Conservation (phyloP, 2,797 vertebrate species). For the Hypotaenidia philippensis region DNA sequence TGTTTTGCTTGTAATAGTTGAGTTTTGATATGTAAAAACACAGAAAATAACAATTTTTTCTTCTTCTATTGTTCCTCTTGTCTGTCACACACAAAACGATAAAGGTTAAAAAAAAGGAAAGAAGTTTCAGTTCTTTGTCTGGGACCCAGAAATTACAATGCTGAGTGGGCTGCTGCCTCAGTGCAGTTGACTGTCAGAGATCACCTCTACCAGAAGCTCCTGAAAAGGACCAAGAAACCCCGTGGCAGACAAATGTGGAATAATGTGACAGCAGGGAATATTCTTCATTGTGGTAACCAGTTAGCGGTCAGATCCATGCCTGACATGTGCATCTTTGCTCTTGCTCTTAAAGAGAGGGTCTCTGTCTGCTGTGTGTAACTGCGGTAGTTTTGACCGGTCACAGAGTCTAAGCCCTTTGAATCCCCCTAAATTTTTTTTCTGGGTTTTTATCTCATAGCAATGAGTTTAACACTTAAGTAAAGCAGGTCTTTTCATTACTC, state of each 20-base stretch:
- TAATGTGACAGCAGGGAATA: not conserved
- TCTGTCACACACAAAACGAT: not conserved
- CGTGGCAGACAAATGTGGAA: not conserved
- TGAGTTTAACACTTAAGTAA: constrained; percentile 14
- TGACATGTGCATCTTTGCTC: not conserved
- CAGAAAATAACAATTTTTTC: not conserved
- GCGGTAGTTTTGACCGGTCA: not conserved
- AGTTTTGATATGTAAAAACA: not conserved
- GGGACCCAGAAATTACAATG: not conserved
- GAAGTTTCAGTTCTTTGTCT: constrained; percentile 9
- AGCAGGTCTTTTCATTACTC: not conserved
- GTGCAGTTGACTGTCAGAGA: not conserved
- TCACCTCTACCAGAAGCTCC: not conserved
- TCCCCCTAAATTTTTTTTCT: not conserved
- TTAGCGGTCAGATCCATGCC: not conserved
- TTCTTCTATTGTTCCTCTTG: not conserved
- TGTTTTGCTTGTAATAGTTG: constrained; percentile 33
- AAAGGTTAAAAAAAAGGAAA: constrained; percentile 10
- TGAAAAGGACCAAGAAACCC: not conserved
- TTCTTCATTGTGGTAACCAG: not conserved
- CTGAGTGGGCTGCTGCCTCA: not conserved
- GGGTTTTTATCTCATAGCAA: not conserved
- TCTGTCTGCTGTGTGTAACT: not conserved
- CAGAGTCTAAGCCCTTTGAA: not conserved
- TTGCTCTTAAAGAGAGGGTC: accelerated